Base-by-base conservation (phyloP, 1,140 invertebrate genomes). In the Drosophila kohkoa region DNA sequence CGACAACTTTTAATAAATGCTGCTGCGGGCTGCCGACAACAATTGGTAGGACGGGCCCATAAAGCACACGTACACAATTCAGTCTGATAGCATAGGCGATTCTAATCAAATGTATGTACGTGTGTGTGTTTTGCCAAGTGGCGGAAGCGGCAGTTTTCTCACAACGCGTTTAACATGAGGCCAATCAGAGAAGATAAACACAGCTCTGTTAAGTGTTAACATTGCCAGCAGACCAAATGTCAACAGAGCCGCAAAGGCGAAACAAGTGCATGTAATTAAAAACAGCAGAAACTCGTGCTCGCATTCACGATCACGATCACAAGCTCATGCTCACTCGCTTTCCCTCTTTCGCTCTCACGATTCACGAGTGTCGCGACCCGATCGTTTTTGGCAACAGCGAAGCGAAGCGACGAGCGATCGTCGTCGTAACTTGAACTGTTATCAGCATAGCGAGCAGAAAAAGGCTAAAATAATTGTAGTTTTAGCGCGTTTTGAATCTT, bases 1-100 rank as follows among this genome's bases (percentile, higher is more conserved):
- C 38, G 51, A 82, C 82, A 88, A 62, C 15, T 88, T 87, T 88
- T 82, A 87, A 82, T 87, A 87, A 88, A 88, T 80, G 76, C 77
- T 38, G 35, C 35, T 38, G 35, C 35, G 57, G 15, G 57, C 58
- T 57, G 41, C 58, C 45, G 41, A 52, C 51, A 48, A 43, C 35
- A 13, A 32, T 32, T 5, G 38, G 64, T 20, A 30, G 45, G 15
- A 41, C 13, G 7, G 46, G 7, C 5, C 28, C 28, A 49, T 46
- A 48, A 32, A 16, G 20, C 38, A 57, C 52, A 57, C 52, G 20
- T 25, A 45, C 43, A 57, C 52, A 11, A 25, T 32, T 52, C 30
- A 41, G 32, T 38, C 11, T 13, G 7, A 11, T 16, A 35, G 16
- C 45, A 51, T 41, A 41, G 43, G 10, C 46, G 58, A 75, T 76